Evolutionary conservation across 2,888 invertebrate species (phyloP).

Genomic region (Lithophane ornitopus): DNA sequence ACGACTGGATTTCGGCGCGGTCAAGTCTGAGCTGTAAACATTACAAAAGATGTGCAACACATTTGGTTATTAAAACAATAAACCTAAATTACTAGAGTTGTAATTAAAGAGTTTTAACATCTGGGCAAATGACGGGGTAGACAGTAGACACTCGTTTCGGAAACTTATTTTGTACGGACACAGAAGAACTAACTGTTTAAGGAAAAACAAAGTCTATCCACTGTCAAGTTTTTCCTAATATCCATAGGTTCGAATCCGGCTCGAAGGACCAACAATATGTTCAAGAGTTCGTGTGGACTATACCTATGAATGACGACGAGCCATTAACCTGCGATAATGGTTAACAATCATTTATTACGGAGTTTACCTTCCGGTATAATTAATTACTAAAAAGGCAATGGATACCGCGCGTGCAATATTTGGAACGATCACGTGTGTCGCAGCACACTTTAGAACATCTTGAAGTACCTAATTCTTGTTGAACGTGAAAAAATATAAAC

Average conservation of each 20-base stretch:
- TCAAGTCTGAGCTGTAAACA: conserved; percentile 1
- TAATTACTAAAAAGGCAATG: neutral
- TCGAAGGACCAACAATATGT: neutral
- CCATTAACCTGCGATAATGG: neutral
- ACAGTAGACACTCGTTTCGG: neutral
- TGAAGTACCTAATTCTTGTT: neutral
- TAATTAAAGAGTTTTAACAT: neutral
- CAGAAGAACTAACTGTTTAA: neutral
- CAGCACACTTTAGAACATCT: neutral
- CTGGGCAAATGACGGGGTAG: neutral
- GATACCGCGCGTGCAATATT: neutral
- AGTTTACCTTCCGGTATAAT: neutral
- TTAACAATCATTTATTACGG: neutral
- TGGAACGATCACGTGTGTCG: neutral
- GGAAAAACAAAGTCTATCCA: neutral
- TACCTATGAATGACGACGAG: too few species aligned
- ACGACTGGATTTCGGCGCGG: neutral
- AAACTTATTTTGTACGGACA: neutral
- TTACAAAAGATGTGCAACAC: conserved; percentile 18
- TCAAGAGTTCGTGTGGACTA: neutral
- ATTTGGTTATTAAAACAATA: conserved; percentile 21
- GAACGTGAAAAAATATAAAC: neutral
- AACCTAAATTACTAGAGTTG: conserved; percentile 11
- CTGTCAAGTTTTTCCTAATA: neutral
- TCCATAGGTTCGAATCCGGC: neutral